Base-by-base conservation (phyloP, 2,888 invertebrate genomes). In the Hypselothyrea guttata region DNA sequence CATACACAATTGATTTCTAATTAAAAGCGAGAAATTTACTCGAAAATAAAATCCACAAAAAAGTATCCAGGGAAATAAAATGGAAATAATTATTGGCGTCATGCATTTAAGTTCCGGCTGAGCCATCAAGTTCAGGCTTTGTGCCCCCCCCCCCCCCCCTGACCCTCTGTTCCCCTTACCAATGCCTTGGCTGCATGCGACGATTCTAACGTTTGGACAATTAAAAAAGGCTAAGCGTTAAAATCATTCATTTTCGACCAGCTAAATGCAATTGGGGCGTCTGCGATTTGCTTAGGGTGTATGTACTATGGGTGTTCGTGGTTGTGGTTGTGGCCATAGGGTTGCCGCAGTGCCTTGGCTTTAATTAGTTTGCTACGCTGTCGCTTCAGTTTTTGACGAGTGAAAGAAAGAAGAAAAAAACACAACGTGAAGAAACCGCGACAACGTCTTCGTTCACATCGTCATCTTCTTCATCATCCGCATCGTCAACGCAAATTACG, bases 221-320 rank as follows among this genome's bases (percentile, higher is more conserved):
- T 81, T 86, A 86, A 81, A 81, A 81, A 84, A 86, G 75, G 78
- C 84, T 74, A 74, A 76, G 82, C 82, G 69, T 74, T 81, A 73
- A 85, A 86, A 86, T 78, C 78, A 75, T 84, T 82, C 78, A 74
- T 73, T 79, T 77, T 60, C 46, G 60, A 55, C 63, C 60, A 85
- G 69, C 72, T 64, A 83, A 68, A 55, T 70, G 69, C 73, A 73
- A 70, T 69, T 67, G 52, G 64, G 64, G 64, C 51, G 63, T 66
- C 58, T 65, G 46, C 48, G 47, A 44, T 41, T 42, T 41, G 22
- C 11, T 28, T 15, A 28, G 28, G 34, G 34, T 44, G 18, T 66
- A 37, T 40, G 18, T 37, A n/a, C n/a, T n/a, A 40, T 41, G 15
- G n/a, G 46, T 9, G 16, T 0, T 7, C 11, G 44, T 33, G 7